Evolutionary conservation across 1,140 invertebrate species (phyloP), one percentile per base, ranked within the genome.

Genomic region (Drosophila nannoptera): DNA sequence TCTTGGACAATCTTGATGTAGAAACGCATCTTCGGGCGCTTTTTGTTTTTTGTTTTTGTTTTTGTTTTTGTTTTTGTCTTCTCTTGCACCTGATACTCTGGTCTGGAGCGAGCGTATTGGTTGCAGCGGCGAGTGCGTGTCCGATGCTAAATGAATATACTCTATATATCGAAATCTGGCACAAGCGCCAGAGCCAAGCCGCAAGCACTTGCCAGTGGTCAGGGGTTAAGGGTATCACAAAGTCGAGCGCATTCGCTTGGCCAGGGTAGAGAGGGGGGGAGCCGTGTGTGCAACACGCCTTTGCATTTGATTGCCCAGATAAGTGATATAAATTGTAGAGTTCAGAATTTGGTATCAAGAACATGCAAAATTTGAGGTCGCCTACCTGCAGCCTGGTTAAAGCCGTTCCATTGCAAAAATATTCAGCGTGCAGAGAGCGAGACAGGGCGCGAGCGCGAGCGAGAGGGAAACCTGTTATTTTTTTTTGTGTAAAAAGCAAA

Each of bases 1-100:
- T 86, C 56, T 66, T 46, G 43, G 50, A 60, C 74, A 78, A 86
- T 86, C 81, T 86, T 86, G 81, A 86, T 86, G 69, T 74, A 81
- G 81, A 86, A 86, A 86, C 81, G 82, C 81, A 77, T 75, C 81
- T 82, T 38, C 73, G 31, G 77, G 81, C 78, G 54, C 2, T 70
- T 42, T 48, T 14, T 16, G 29, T 32, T 29, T 31, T 16, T 64
- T 9, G 22, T 43, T 45, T 55, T 45, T 43, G 14, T 33, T 22
- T 22, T 22, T 22, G 16, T 22, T 22, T 22, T 22, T 22, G 1
- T 1, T 22, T 22, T 22, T 22, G 22, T 22, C 3, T 22, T 22
- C 22, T 22, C 22, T 22, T 22, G 22, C 22, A 22, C 22, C 22
- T 22, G 22, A 22, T 3, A 22, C 22, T 22, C 22, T 22, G 22